These are phyloP conservation scores for Blastobasis adustella DNA, from an alignment of 2,888 invertebrate genomes.

Conservation along the genomic window DNA sequence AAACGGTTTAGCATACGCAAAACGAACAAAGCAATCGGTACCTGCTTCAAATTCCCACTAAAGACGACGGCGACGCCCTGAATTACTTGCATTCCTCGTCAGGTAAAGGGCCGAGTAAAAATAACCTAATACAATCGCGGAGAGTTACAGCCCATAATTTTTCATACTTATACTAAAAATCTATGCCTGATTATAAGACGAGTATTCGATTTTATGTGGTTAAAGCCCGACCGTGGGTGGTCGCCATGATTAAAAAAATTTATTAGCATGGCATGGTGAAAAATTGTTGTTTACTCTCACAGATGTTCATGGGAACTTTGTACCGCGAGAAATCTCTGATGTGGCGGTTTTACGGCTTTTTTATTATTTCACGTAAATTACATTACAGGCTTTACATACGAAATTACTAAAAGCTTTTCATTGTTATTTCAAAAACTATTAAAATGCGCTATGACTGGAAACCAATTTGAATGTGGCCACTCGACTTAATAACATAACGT, in stretches of 20 bases:
- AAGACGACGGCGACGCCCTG: no score
- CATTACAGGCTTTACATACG: no score
- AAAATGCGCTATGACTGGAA: no score
- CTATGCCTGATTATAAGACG: no score
- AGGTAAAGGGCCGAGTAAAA: not conserved
- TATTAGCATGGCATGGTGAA: slow-evolving; percentile 1
- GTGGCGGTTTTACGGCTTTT: not conserved
- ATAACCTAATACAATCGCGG: no score
- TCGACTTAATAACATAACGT: not conserved
- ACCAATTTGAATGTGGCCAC: not conserved
- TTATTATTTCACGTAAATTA: no score
- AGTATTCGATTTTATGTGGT: not conserved
- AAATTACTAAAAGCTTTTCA: no score
- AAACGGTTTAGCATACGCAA: slow-evolving; percentile 30
- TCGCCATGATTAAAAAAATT: slow-evolving; percentile 5
- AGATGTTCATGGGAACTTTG: no score
- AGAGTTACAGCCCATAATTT: no score
- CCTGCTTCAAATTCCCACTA: not conserved
- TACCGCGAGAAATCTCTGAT: no score
- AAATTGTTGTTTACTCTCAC: slow-evolving; percentile 3
- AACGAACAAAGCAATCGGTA: slow-evolving; percentile 14
- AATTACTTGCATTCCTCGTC: not conserved
- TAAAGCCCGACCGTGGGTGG: slow-evolving; percentile 6
- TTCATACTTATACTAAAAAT: no score
- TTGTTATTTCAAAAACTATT: no score